Conservation (phyloP, 2,113 vertebrate genomes). For the Pagrus major region DNA sequence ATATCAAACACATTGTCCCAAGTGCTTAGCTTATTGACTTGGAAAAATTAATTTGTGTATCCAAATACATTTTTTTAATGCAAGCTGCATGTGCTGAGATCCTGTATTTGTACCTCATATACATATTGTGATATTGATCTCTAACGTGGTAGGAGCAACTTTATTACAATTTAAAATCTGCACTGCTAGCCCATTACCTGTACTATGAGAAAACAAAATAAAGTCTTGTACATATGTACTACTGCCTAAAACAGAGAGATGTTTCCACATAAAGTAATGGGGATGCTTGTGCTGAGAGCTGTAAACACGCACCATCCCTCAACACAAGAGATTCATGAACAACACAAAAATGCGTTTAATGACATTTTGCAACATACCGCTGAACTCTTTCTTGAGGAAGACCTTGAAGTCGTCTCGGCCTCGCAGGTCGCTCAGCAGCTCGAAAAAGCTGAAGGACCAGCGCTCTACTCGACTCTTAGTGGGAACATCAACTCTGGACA, state of each 20-base stretch:
- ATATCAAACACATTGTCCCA: neutral
- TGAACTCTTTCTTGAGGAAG: constrained; percentile 99
- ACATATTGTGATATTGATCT: too few relatives aligned
- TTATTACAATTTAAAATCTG: neutral
- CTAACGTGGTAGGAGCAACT: neutral
- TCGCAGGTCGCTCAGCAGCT: constrained; percentile 92
- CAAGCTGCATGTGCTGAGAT: neutral
- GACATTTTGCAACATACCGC: constrained; percentile 82
- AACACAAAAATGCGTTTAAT: neutral
- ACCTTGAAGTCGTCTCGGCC: constrained; percentile 94
- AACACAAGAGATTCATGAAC: neutral
- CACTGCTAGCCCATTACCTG: neutral
- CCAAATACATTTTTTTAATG: neutral
- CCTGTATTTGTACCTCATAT: neutral
- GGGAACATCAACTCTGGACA: constrained; percentile 89
- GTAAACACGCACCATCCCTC: neutral
- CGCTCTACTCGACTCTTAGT: constrained; percentile 96
- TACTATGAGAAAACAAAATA: too few relatives aligned
- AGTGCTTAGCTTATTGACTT: neutral
- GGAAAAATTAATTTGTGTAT: neutral
- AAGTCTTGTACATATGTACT: too few relatives aligned
- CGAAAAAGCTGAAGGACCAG: constrained; percentile 96
- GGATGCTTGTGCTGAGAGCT: too few relatives aligned
- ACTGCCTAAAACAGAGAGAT: too few relatives aligned
- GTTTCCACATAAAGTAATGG: too few relatives aligned